Evolutionary conservation across 2,113 vertebrate species (phyloP), one percentile per base, ranked within the genome.

Genomic region (Colaptes auratus): DNA sequence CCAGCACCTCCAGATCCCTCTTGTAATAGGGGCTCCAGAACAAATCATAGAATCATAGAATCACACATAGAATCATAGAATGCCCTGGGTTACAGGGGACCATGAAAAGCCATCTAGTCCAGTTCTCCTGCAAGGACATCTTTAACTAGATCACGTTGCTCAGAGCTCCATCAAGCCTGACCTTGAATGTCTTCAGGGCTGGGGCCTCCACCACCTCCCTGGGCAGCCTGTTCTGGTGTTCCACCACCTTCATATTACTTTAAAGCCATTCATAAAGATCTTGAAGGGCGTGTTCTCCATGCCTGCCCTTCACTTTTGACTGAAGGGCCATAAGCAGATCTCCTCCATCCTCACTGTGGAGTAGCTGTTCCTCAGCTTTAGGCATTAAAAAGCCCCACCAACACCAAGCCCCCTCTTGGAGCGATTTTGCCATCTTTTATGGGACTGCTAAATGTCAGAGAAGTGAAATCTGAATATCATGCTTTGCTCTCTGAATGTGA

Each of bases 241-340:
- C 19, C 20, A 21, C 20, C 48, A 48, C 20, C 19, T 10, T 48
- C 19, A 48, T 48, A 48, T 48, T 46, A 42, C 20, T 77, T 93
- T 88, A 53, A 91, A 92, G 86, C 11, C 31, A 74, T 76, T 73
- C 17, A 31, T 48, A 64, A 60, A 56, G 25, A 18, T 84, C 12
- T 90, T 24, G 66, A 80, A 63, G n/a, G 30, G 15, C 65, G 20
- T 16, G 17, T 67, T 89, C 36, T 80, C 60, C 20, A 46, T 21
- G 23, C 6, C 77, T 86, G 25, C 56, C 60, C 96, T 93, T 93
- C 44, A 70, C 0, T 92, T 95, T 94, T 93, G 20, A 61, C 70
- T 56, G 36, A 72, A 82, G 39, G 24, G 4, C 61, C 31, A 7
- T 67, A 64, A 88, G 82, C 31, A 56, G 67, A 71, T 67, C 1